Percentiles rank a stretch among this genome's conserved stretches.
Conservation (phyloP, 2,113 vertebrate genomes). For the Tylochromis polylepis region DNA sequence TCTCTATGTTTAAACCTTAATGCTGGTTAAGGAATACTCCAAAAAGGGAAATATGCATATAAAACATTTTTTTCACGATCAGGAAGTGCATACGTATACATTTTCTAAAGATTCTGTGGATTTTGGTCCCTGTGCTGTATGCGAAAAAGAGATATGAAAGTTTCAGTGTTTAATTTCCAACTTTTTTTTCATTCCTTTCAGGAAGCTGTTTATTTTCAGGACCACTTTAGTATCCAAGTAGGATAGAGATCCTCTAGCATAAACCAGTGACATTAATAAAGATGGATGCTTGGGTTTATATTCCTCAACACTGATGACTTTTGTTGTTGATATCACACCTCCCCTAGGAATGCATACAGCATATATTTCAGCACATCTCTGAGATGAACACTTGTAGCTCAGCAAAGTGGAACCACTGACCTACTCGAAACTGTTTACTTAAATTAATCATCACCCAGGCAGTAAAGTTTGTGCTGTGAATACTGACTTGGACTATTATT, state of each 20-base stretch:
- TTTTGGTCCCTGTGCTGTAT: not conserved
- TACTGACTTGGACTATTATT: constrained; percentile 24
- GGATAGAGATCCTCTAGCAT: constrained; percentile 21
- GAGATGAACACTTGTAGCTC: constrained; percentile 29
- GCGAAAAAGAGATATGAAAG: not conserved
- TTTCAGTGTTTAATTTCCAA: constrained; percentile 16
- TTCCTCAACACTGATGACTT: constrained; percentile 53
- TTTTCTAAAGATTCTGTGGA: not conserved
- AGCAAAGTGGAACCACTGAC: constrained; percentile 30
- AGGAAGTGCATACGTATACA: not conserved
- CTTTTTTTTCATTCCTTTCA: not conserved
- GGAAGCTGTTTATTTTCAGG: constrained; percentile 63
- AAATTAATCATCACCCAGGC: constrained; percentile 61
- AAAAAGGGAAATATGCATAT: not conserved
- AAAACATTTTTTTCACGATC: not conserved
- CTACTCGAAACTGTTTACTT: constrained; percentile 66
- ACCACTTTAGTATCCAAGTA: constrained; percentile 28
- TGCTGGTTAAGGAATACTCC: not conserved
- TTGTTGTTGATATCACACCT: constrained; percentile 40
- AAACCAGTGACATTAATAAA: constrained; percentile 57
- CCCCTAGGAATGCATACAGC: constrained; percentile 29
- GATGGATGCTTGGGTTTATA: constrained; percentile 57
- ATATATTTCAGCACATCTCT: constrained; percentile 61
- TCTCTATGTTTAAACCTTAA: not conserved
- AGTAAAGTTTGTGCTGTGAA: constrained; percentile 48